phyloP scores from a whole-genome alignment of 2,113 vertebrate species.

The Tricholaema leucomelas region DNA sequence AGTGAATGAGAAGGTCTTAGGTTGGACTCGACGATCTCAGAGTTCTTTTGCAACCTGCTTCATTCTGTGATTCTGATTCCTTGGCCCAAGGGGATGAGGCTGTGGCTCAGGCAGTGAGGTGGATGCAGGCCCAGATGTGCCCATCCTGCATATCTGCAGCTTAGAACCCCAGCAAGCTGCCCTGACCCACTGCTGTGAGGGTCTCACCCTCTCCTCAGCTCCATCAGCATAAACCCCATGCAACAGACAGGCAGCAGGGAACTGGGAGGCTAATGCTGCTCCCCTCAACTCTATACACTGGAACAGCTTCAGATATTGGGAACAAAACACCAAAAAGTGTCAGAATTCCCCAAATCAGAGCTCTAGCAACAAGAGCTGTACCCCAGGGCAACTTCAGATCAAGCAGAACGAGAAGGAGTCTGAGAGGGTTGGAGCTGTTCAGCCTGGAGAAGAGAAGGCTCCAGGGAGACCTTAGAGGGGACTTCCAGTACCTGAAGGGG shows the following conservation, averaged over 20 bases:
- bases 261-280: background rate
- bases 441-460: no score
- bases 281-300: background rate
- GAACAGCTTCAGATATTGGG: background rate
- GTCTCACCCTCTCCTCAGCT: background rate
- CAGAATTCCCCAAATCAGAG: background rate
- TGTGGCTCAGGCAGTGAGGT: background rate
- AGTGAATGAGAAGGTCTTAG: no score
- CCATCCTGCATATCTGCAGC: background rate
- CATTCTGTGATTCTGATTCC: no score
- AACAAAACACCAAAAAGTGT: background rate
- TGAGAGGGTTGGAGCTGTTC: no score
- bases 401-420: no score
- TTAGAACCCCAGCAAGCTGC: background rate
- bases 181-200: background rate
- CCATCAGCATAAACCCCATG: background rate
- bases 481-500: no score
- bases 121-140: background rate
- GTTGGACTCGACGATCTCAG: no score
- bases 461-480: no score
- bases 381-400: no score
- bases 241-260: background rate
- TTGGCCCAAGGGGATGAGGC: background rate
- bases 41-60: no score
- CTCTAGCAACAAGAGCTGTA: accelerated